Base-by-base conservation (phyloP, 2,113 vertebrate genomes). In the Colius striatus region DNA sequence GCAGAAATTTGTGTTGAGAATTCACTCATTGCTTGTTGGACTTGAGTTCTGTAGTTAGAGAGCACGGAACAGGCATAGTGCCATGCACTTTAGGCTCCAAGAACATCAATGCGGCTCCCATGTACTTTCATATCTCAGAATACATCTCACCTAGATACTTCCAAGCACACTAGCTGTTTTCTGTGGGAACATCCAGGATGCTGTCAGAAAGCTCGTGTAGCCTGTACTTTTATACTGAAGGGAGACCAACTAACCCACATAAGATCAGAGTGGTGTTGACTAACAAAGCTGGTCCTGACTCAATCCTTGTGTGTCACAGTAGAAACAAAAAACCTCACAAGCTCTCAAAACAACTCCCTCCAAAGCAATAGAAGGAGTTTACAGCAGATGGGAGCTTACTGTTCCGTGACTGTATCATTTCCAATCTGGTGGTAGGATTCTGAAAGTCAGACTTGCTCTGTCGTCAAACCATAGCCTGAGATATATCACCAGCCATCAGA, bases 371-470 rank as follows among this genome's bases (percentile, higher is more conserved):
- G 41, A 45, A 73, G 18, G 38, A 66, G 27, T 83, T 75, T 36
- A 50, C 19, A 93, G 63, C 76, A 92, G 72, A 92, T 73, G 67
- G 55, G 11, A 0, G 2, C 72, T 88, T 76, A n/a, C 86, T 85
- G 5, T 85, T 90, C 83, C 13, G 54, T 70, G 60, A 34, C 62
- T 68, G 58, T 32, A 50, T 34, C 3, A 8, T 89, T 90, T 80
- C 73, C 79, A 83, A 7, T 73, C 80, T 89, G 72, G 14, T 85
- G 75, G 23, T 65, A 25, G 58, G 34, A 88, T 92, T 80, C 54
- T 62, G 63, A 36, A 88, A 92, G 50, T 79, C 67, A 68, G 63
- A 15, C 51, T 60, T 57, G 47, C 9, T 88, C 41, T 62, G 43
- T 70, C 86, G 63, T 95, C 71, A 86, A 83, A 50, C 36, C n/a